Base-by-base conservation (phyloP, 2,888 invertebrate species). In the Drosophila picticornis region DNA sequence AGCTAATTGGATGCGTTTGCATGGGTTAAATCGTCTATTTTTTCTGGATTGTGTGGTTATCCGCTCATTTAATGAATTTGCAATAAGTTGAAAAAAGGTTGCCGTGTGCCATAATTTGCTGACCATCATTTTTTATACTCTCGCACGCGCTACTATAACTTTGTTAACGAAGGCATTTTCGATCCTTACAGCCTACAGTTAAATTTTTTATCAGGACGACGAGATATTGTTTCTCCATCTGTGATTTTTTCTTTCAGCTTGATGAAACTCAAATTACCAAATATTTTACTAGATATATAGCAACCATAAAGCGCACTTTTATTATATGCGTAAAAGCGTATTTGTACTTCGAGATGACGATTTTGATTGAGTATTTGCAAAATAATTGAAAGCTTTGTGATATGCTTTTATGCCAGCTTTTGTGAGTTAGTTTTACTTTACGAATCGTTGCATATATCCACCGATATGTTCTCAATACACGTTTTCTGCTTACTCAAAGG, bases 401-500 rank as follows among this genome's bases (percentile, higher is more conserved):
- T 27, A 57, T 69, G 48, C 56, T 62, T 65, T 52, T 19, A 19
- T 63, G 80, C 43, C 48, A 67, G 29, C 56, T 60, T 73, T 56
- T 50, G 32, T 48, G 53, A 83, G 57, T 65, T 52, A 40, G 32
- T 29, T 70, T 43, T 53, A 56, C 63, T 69, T 74, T 34, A 63
- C 68, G 48, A 68, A 71, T 83, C 50, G 61, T 46, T 64, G 62
- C 67, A 67, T 78, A 68, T 51, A 46, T 48, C 31, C 27, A 48
- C 19, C 22, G n/a, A 57, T 48, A 31, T 59, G 43, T 53, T 57
- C 51, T 27, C 29, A 58, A 43, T 58, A 48, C 38, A 46, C 56
- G 74, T 66, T 69, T 52, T 58, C 25, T 50, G 62, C 62, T 69
- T 48, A 59, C 67, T 51, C 67, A 88, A 74, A 86, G 88, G 84